phyloP scores from a whole-genome alignment of 2,113 vertebrate genomes.

The Catagonus wagneri region DNA sequence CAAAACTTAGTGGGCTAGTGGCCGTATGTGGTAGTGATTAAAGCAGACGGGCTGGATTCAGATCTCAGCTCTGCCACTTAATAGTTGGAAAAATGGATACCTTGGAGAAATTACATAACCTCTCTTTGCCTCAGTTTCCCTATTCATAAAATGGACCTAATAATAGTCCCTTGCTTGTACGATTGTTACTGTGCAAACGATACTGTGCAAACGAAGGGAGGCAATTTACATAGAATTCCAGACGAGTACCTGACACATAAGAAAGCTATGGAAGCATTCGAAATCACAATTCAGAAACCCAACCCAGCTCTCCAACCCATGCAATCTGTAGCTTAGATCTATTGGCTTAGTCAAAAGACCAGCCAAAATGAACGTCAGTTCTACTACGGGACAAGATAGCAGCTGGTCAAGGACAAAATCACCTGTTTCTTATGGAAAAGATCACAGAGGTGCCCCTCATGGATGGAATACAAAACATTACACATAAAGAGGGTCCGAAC shows the following conservation, averaged over 20 bases:
- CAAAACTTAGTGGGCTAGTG: slow-evolving; percentile 5
- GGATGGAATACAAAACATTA: not conserved
- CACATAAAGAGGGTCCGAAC: not conserved
- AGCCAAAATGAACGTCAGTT: not conserved
- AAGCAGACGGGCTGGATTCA: not conserved
- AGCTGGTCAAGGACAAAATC: not conserved
- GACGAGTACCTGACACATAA: not conserved
- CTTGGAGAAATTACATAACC: not conserved
- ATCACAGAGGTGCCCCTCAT: not conserved
- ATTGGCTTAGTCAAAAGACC: not conserved
- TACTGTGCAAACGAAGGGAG: not conserved
- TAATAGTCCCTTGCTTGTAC: not conserved
- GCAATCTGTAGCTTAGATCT: not conserved
- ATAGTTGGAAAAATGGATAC: not conserved
- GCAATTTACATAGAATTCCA: not conserved
- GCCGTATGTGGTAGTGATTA: not conserved
- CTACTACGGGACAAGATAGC: not conserved
- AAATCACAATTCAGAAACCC: not conserved
- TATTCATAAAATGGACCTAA: not conserved
- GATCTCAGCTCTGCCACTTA: not conserved
- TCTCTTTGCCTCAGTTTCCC: not conserved
- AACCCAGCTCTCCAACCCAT: not conserved
- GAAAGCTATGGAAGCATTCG: not conserved
- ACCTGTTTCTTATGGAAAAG: not conserved
- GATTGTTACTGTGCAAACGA: not conserved